Conservation (phyloP, 1,140 invertebrate species). For the Acyrthosiphon pisum region DNA sequence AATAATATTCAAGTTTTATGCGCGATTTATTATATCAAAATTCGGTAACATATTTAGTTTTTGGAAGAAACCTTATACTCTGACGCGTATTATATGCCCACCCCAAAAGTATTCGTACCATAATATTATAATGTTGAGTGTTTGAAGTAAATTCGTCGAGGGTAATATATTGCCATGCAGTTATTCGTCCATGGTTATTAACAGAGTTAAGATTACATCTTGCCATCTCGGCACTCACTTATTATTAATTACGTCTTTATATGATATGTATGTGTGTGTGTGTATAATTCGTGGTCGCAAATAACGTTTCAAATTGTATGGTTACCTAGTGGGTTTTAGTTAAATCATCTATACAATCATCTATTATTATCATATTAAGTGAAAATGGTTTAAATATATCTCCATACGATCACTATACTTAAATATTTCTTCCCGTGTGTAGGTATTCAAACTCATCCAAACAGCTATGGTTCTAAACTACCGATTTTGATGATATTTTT, state of each 20-base stretch:
- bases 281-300: background rate
- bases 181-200: background rate
- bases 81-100: background rate
- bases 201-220: background rate
- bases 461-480: no score
- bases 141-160: background rate
- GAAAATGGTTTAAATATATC: background rate
- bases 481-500: no score
- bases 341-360: background rate
- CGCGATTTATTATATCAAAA: background rate
- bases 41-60: background rate
- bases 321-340: background rate
- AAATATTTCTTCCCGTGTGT: no score
- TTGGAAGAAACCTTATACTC: background rate
- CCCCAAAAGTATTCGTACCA: background rate
- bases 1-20: background rate
- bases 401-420: background rate
- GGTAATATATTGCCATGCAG: background rate
- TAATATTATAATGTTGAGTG: background rate
- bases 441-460: no score
- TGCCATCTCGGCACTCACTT: background rate
- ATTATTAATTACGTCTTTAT: background rate
- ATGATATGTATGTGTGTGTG: background rate
- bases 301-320: background rate
- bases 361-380: background rate